Percentiles rank a stretch among this genome's conserved stretches.
phyloP scores from a whole-genome alignment of 2,888 invertebrate genomes.

The Drosophila cognata region DNA sequence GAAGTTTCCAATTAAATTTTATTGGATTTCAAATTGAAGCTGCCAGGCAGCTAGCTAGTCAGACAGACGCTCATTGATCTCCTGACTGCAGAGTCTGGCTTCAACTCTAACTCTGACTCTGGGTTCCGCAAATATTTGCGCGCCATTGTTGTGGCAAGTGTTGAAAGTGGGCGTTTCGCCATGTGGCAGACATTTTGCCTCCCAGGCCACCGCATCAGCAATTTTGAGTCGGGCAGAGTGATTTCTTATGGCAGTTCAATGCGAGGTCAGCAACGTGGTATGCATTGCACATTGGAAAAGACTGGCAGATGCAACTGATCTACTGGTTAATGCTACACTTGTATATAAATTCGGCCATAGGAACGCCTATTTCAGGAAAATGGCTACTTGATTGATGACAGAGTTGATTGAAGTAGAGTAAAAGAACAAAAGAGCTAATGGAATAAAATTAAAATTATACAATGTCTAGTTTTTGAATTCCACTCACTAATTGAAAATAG shows the following conservation, averaged over 20 bases:
- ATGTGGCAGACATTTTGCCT: constrained; percentile 32
- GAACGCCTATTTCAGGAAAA: constrained; percentile 34
- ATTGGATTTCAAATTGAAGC: constrained; percentile 81
- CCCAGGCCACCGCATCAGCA: constrained; percentile 19
- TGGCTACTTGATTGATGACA: constrained; percentile 44
- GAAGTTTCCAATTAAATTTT: constrained; percentile 84
- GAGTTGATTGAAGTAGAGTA: background rate
- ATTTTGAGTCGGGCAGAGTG: constrained; percentile 56
- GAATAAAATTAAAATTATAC: background rate
- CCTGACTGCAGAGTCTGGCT: constrained; percentile 31
- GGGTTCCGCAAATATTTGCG: constrained; percentile 75
- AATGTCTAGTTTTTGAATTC: background rate
- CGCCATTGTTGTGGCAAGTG: constrained; percentile 76
- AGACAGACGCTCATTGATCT: constrained; percentile 62
- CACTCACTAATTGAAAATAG: background rate
- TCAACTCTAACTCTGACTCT: constrained; percentile 12
- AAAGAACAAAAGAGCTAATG: background rate
- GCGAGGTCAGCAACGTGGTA: constrained; percentile 71
- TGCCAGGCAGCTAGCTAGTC: constrained; percentile 49
- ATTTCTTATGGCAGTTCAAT: constrained; percentile 77
- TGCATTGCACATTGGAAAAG: constrained; percentile 38
- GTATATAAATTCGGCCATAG: constrained; percentile 37
- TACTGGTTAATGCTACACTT: constrained; percentile 38
- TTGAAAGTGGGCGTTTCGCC: constrained; percentile 75
- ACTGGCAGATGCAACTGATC: constrained; percentile 37